Conservation (phyloP, 2,888 invertebrate species). For the Euplagia quadripunctaria region DNA sequence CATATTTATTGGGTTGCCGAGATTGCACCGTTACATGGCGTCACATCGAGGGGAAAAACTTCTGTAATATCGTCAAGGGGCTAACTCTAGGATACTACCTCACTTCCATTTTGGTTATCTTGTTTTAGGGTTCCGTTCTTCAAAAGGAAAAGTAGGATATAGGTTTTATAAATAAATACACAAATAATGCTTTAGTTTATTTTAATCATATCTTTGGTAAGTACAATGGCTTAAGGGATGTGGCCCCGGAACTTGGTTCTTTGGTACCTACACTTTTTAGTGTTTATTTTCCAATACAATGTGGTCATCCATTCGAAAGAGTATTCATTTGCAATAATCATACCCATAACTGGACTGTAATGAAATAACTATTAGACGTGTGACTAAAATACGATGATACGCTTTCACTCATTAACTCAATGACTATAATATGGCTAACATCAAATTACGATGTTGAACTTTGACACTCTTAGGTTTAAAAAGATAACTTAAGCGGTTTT, state of each 20-base stretch:
- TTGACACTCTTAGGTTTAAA: background rate
- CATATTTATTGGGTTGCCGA: too few relatives aligned
- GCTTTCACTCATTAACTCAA: background rate
- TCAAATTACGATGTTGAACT: background rate
- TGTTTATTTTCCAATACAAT: conserved; percentile 24
- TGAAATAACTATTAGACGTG: conserved; percentile 2
- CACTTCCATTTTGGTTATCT: too few relatives aligned
- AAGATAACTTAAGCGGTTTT: background rate
- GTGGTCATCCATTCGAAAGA: conserved; percentile 32
- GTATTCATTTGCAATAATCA: conserved; percentile 34
- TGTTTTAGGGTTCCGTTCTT: too few relatives aligned
- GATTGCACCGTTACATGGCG: too few relatives aligned
- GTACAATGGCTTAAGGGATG: conserved; percentile 80
- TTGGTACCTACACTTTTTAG: conserved; percentile 64
- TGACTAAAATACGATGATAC: too few relatives aligned
- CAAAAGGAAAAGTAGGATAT: background rate
- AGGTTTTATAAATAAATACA: conserved; percentile 37
- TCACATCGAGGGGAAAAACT: too few relatives aligned
- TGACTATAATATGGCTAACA: background rate
- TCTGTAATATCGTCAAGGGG: too few relatives aligned
- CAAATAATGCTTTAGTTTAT: conserved; percentile 67
- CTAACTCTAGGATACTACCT: too few relatives aligned
- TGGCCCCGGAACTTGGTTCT: conserved; percentile 79
- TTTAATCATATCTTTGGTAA: conserved; percentile 83
- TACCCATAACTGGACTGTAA: conserved; percentile 16